A percentile compares a stretch with the other conserved stretches of the same genome.
Evolutionary conservation across 2,888 invertebrate genomes (phyloP).

Genomic region (Cacoxenus indagator): DNA sequence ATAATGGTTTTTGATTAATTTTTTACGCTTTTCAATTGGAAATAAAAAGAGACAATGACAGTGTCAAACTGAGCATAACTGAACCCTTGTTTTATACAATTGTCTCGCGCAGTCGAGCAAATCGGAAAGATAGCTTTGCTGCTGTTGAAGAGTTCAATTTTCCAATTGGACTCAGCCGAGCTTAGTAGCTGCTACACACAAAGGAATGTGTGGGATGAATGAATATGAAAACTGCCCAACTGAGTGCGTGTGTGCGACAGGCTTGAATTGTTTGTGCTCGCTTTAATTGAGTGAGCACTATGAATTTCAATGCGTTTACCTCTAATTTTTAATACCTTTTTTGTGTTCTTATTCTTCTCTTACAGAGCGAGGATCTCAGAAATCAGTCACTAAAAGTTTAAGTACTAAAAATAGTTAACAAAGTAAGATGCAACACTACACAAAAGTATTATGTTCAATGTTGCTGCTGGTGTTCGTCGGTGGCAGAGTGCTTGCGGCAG

Average conservation of each 20-base stretch:
- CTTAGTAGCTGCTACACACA: conserved; percentile 36
- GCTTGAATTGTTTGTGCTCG: conserved; percentile 55
- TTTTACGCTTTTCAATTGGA: too few relatives aligned
- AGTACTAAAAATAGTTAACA: conserved; percentile 10
- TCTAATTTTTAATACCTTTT: not conserved
- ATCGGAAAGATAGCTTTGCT: conserved; percentile 4
- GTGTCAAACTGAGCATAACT: not conserved
- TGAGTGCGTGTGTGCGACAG: conserved; percentile 4
- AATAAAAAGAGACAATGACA: not conserved
- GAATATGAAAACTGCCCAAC: not conserved
- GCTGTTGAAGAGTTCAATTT: conserved; percentile 33
- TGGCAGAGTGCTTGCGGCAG: conserved; percentile 27
- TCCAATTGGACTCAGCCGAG: not conserved
- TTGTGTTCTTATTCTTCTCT: not conserved
- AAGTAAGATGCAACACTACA: conserved; percentile 27
- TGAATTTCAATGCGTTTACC: conserved; percentile 46
- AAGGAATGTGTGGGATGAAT: conserved; percentile 50
- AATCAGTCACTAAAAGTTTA: conserved; percentile 8
- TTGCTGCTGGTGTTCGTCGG: conserved; percentile 41
- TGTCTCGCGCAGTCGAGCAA: not conserved
- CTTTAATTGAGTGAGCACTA: conserved; percentile 52
- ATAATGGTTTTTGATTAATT: conserved; percentile 10
- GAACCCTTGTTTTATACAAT: not conserved
- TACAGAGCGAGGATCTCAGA: conserved; percentile 17
- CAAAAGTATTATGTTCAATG: conserved; percentile 24